Evolutionary conservation across 2,888 invertebrate species (phyloP), one percentile per base, ranked within the genome.

Genomic region (Proisotoma minuta): DNA sequence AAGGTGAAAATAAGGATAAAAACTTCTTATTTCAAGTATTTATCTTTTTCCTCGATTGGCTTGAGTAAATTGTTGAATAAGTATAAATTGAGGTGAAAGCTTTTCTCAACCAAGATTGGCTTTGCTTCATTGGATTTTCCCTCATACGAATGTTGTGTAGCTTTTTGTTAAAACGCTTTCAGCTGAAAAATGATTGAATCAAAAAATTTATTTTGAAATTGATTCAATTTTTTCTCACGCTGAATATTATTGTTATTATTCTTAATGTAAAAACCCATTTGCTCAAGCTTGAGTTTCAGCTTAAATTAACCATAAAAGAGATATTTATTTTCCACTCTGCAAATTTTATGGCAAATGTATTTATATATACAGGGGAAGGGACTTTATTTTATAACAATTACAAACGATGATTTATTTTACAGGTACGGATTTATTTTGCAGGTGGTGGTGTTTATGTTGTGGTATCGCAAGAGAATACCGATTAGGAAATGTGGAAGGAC

Each of bases 81-180:
- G n/a, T n/a, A n/a, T n/a, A 15, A 43, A 43, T 43, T 20, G 20
- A 43, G 43, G 43, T 43, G 43, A 43, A 43, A 43, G 43, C 5
- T 4, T 43, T 15, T 10, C 34, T n/a, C 43, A 43, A 12, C 4
- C 43, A 15, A 54, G 53, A 54, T 54, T 54, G 53, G 53, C 53
- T 54, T 54, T 54, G 53, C 53, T 29, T 54, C 53, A 54, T 54
- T 54, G 53, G 53, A 54, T 54, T 54, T 52, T 49, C 15, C 49
- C 23, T 20, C 5, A 43, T 20, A n/a, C 10, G 18, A n/a, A 43
- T n/a, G n/a, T n/a, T n/a, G n/a, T 4, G 23, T 49, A 5, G 22
- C 49, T 49, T 49, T 49, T 49, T 49, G n/a, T 28, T 18, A 34
- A 39, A 34, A 29, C 39, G 53, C 18, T 22, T n/a, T 54, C 53